Evolutionary conservation across 1,140 invertebrate species (phyloP).

Genomic region (Lamellibrachia luymesi): DNA sequence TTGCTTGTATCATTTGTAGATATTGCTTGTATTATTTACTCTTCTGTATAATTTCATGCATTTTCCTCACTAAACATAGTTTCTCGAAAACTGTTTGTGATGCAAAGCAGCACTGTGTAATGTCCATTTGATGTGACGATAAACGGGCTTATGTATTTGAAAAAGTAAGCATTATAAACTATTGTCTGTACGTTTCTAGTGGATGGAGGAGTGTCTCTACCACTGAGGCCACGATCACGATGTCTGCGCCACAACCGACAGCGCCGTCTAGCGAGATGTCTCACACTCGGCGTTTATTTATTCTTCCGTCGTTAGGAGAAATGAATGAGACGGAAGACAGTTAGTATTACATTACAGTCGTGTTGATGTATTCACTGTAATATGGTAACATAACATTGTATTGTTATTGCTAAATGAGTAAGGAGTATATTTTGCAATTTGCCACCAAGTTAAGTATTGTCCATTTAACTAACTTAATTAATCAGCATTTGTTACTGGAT

Average conservation of each 20-base stretch:
- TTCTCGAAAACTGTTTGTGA: too few species aligned
- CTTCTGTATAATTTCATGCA: too few species aligned
- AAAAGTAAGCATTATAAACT: neutral
- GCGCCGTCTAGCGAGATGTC: neutral
- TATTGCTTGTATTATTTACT: too few species aligned
- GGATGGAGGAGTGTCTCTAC: neutral
- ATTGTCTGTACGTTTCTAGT: neutral
- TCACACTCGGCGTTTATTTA: neutral
- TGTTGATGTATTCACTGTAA: neutral
- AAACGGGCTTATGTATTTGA: too few species aligned
- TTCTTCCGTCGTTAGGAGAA: neutral
- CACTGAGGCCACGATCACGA: neutral
- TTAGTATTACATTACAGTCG: neutral
- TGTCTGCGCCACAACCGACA: neutral
- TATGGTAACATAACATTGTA: neutral
- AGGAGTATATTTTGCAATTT: neutral
- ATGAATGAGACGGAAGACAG: neutral
- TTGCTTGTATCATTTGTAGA: too few species aligned
- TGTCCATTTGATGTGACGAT: too few species aligned
- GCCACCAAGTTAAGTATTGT: neutral
- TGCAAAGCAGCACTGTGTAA: too few species aligned
- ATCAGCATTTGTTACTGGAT: neutral
- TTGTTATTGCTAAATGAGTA: neutral
- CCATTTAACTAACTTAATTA: neutral
- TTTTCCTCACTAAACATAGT: too few species aligned